Evolutionary conservation across 2,888 invertebrate species (phyloP), one percentile per base, ranked within the genome.

Genomic region (Elegia similella): DNA sequence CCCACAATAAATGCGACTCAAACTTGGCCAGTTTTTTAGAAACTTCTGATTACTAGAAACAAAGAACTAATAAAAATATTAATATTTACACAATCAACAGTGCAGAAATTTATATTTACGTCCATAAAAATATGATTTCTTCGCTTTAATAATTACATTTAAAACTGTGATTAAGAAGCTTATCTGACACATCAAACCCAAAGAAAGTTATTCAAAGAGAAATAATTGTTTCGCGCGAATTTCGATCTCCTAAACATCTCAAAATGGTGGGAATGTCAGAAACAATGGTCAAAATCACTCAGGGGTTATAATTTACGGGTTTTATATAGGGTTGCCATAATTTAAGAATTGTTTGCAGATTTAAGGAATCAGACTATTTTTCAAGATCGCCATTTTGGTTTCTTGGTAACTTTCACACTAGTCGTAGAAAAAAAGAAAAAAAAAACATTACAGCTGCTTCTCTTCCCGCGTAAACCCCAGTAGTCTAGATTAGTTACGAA

Each of bases 231-330:
- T 50, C 50, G 8, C 16, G 50, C 34, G 32, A 50, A 34, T 50
- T 50, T 34, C 13, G 17, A 50, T 50, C 16, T 50, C 12, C 6
- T 17, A 34, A 32, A 29, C 42, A n/a, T 7, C 13, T 15, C 7
- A 30, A 42, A 43, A 54, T 32, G 43, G 43, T 54, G 54, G 42
- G 54, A 54, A 54, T 30, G 0, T 32, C 5, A 1, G 10, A 10
- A 16, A 54, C 54, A 54, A 54, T 54, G 54, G 43, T 30, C 32
- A 43, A 32, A 54, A 54, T 54, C 54, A 54, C 42, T 44, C 13
- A 32, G 15, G 30, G 30, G 15, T 12, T 46, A 23, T 29, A 46
- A 46, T 46, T 46, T 17, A 23, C 17, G 17, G 12, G 16, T 43
- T 43, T 23, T 5, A 23, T 23, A 5, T 23, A 23, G 23, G 23